Conservation (phyloP, 2,113 vertebrate species). For the Ceyx margarethae region DNA sequence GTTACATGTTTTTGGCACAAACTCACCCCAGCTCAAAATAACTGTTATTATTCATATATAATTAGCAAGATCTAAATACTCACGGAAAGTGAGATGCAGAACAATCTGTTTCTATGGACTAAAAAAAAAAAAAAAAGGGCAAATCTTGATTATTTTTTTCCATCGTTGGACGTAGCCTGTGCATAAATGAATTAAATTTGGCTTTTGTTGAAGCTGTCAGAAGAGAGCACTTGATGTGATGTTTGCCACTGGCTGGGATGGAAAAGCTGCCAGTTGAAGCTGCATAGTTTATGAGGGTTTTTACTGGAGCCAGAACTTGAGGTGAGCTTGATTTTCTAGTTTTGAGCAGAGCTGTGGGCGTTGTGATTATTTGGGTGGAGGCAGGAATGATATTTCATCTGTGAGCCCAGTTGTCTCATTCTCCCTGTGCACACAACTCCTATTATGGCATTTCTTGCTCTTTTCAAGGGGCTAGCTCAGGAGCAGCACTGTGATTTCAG, state of each 20-base stretch:
- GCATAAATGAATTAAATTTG: background rate
- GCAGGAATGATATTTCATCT: slow-evolving; percentile 49
- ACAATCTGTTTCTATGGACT: background rate
- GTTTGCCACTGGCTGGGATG: background rate
- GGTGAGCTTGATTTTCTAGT: slow-evolving; percentile 68
- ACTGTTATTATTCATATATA: background rate
- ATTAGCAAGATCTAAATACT: background rate
- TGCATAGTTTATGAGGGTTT: slow-evolving; percentile 41
- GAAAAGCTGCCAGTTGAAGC: background rate
- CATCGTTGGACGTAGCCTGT: background rate
- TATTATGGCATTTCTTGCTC: background rate
- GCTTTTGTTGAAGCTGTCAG: background rate
- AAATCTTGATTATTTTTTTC: background rate
- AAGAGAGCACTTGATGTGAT: background rate
- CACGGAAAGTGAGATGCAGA: background rate
- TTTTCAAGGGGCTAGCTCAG: background rate
- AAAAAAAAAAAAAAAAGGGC: background rate
- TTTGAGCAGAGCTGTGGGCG: slow-evolving; percentile 52
- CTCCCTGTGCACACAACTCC: background rate
- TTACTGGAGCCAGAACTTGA: slow-evolving; percentile 32
- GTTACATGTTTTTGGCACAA: too few species aligned
- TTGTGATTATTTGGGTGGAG: slow-evolving; percentile 63
- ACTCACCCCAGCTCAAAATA: too few species aligned
- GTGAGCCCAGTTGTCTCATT: slow-evolving; percentile 29
- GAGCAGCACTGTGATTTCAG: background rate